Conservation (phyloP, 2,113 vertebrate species). For the Megaleporinus macrocephalus region DNA sequence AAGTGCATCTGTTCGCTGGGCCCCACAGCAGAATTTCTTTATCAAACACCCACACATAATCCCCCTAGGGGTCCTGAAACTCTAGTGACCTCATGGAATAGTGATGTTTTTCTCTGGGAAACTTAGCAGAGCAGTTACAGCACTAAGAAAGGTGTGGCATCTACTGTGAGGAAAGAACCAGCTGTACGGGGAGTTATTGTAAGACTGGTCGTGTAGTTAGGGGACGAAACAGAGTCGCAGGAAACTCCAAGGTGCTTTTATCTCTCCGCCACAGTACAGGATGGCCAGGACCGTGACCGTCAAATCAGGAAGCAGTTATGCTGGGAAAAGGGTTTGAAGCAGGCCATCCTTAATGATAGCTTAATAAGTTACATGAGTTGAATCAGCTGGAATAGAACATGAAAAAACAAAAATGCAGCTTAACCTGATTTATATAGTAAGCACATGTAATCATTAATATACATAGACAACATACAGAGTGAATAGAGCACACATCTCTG, state of each 20-base stretch:
- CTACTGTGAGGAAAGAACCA: conserved; percentile 51
- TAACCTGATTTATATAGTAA: no score
- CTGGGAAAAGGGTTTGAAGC: no score
- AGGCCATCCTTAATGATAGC: background rate
- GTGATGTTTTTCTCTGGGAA: conserved; percentile 1
- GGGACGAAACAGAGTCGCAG: conserved; percentile 34
- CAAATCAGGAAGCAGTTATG: conserved; percentile 8
- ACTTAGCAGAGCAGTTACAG: conserved; percentile 25
- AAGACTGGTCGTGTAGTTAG: background rate
- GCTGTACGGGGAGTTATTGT: background rate
- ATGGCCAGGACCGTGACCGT: background rate
- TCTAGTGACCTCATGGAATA: conserved; percentile 18
- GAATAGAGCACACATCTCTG: no score
- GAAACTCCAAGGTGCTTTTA: conserved; percentile 48
- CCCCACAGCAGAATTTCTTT: background rate
- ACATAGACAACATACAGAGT: no score
- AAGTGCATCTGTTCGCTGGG: background rate
- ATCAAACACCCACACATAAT: conserved; percentile 13
- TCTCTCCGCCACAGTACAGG: conserved; percentile 1
- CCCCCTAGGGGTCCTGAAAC: background rate
- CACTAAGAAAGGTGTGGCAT: conserved; percentile 15
- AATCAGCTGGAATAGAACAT: background rate
- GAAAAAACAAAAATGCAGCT: background rate
- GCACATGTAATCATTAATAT: no score
- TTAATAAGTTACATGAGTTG: background rate